Evolutionary conservation across 2,888 invertebrate genomes (phyloP).

Genomic region (Hedychridium roseum): DNA sequence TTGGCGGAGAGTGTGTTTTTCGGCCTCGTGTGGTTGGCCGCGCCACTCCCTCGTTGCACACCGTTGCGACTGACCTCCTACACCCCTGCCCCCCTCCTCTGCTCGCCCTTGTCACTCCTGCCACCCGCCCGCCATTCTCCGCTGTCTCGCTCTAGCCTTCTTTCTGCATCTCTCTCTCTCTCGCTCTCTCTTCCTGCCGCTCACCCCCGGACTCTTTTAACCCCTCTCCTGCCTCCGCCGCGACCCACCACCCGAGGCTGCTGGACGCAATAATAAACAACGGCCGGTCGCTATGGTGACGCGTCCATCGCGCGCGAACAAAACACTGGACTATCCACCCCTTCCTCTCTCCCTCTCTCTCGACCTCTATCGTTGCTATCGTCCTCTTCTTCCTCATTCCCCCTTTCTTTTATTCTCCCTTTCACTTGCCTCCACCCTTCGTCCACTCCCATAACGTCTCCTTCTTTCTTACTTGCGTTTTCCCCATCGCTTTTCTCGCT

Average conservation of each 20-base stretch:
- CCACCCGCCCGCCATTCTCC: constrained; percentile 8
- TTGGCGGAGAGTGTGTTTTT: constrained; percentile 60
- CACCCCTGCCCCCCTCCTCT: constrained; percentile 14
- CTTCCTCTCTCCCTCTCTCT: constrained; percentile 21
- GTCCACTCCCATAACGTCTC: constrained; percentile 1
- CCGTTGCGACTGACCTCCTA: constrained; percentile 22
- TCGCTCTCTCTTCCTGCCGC: constrained; percentile 20
- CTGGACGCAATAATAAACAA: constrained; percentile 64
- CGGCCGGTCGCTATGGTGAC: constrained; percentile 61
- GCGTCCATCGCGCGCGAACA: constrained; percentile 60
- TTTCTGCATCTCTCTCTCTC: constrained; percentile 5
- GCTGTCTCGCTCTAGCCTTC: not conserved
- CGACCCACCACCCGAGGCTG: constrained; percentile 33
- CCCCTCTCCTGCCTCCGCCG: constrained; percentile 23
- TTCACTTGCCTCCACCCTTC: not conserved
- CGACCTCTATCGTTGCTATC: not conserved
- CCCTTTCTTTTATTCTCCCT: not conserved
- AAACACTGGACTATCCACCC: constrained; percentile 46
- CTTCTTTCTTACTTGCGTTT: constrained; percentile 14
- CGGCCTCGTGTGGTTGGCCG: constrained; percentile 60
- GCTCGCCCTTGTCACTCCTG: not conserved
- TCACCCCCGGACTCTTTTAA: no score
- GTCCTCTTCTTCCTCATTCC: constrained; percentile 10
- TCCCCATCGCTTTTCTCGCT: constrained; percentile 12
- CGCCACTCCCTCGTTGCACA: constrained; percentile 51